Evolutionary conservation across 2,888 invertebrate genomes (phyloP).

Genomic region (Meiosimyza decipiens): DNA sequence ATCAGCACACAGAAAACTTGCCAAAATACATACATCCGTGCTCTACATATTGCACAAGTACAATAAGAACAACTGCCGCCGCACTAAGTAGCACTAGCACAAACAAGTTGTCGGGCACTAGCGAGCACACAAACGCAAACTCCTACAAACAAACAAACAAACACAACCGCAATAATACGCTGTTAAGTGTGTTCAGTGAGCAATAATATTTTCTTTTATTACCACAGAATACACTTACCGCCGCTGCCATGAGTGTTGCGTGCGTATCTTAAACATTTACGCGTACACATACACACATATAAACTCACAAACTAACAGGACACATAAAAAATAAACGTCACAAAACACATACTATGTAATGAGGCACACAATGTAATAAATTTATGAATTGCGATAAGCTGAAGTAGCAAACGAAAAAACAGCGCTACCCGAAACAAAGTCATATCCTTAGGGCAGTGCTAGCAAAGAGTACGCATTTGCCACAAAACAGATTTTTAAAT

Average conservation of each 20-base stretch:
- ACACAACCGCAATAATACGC: background rate
- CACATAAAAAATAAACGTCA: conserved; percentile 24
- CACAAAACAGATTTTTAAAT: too few species aligned
- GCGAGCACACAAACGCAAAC: too few species aligned
- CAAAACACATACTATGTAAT: conserved; percentile 41
- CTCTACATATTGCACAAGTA: too few species aligned
- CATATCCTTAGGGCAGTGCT: too few species aligned
- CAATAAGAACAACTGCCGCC: too few species aligned
- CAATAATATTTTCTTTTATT: conserved; percentile 38
- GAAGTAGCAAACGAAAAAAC: background rate
- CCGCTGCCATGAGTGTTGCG: background rate
- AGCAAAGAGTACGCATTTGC: too few species aligned
- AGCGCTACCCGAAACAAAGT: too few species aligned
- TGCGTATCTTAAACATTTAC: background rate
- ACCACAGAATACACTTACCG: background rate
- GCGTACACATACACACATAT: conserved; percentile 10
- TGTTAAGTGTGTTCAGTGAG: conserved; percentile 31
- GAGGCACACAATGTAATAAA: conserved; percentile 47
- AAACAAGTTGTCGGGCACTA: too few species aligned
- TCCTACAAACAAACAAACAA: background rate
- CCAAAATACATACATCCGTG: too few species aligned
- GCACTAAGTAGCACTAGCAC: too few species aligned
- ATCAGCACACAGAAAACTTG: too few species aligned
- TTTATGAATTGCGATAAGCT: conserved; percentile 45
- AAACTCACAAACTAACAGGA: background rate